Base-by-base conservation (phyloP, 2,797 vertebrate genomes). In the Amniataba percoides region DNA sequence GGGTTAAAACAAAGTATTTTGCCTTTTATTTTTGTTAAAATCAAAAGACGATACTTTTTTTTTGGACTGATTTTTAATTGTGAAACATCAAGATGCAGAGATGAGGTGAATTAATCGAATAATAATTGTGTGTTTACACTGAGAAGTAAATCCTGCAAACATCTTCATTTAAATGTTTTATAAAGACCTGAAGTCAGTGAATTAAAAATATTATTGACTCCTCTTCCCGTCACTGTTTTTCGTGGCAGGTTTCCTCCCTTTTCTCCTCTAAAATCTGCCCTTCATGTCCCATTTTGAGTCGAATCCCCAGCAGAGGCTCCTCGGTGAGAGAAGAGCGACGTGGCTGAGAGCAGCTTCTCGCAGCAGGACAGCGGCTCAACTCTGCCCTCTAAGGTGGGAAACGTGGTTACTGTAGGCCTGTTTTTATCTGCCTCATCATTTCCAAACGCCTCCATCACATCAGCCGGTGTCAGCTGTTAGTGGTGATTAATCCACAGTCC, bases 351-450 rank as follows among this genome's bases (percentile, higher is more conserved):
- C 15, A 46, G 49, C 49, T 49, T n/a, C 5, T 63, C 39, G 7
- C 53, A 52, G 34, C 65, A 71, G 6, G 1, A 71, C 62, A 19
- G 69, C 71, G 66, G 89, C 87, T 88, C 89, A 86, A 86, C 77
- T 80, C 86, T 87, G 87, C 86, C 89, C 86, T 82, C 89, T 87
- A 78, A 77, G 77, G 84, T 60, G 40, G 9, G 66, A 77, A 76
- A 45, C 1, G 2, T 40, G 66, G 66, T 67, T 40, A 79, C 58
- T 74, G 65, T 45, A 11, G 12, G 5, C 51, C 56, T 60, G 3
- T 15, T 1, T 15, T 1, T 3, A 1, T 27, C 40, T 27, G 2
- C 25, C 11, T 52, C 6, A 16, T 18, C 5, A 6, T 19, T 12
- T 31, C 7, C 21, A 68, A 2, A 39, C 14, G 3, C 15, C 1